These are phyloP conservation scores for Cephalopterus ornatus DNA, from an alignment of 2,113 vertebrate species.

Conservation along the genomic window DNA sequence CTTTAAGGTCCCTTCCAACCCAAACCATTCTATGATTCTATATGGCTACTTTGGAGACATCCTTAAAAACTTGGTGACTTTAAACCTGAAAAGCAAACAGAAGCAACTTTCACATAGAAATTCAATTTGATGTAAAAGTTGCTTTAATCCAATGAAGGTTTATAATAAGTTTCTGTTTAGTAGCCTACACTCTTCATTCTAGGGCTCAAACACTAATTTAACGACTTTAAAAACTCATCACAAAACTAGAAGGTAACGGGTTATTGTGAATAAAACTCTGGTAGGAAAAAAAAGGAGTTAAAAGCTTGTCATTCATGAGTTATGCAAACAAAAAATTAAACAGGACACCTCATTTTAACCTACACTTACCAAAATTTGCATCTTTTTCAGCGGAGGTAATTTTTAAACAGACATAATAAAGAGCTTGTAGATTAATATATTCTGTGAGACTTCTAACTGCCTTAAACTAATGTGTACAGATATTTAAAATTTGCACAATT, in stretches of 20 bases:
- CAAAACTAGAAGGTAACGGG: not conserved
- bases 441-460: conserved; percentile 25
- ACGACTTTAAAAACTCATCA: not conserved
- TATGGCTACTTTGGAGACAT: not conserved
- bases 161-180: not conserved
- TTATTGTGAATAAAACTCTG: not conserved
- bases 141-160: not conserved
- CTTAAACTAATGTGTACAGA: conserved; percentile 47
- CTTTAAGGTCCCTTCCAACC: not conserved
- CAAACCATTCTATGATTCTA: not conserved
- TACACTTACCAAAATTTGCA: not conserved
- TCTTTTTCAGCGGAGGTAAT: not conserved
- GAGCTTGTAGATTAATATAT: conserved; percentile 28
- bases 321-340: not conserved
- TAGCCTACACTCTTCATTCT: not conserved
- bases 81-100: not conserved
- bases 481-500: conserved; percentile 42
- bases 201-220: not conserved
- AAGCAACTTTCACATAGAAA: not conserved
- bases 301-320: not conserved
- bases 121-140: not conserved
- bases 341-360: not conserved
- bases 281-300: not conserved
- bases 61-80: not conserved
- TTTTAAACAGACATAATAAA: not conserved